Base-by-base conservation (phyloP, 2,113 vertebrate species). In the Furnarius figulus region DNA sequence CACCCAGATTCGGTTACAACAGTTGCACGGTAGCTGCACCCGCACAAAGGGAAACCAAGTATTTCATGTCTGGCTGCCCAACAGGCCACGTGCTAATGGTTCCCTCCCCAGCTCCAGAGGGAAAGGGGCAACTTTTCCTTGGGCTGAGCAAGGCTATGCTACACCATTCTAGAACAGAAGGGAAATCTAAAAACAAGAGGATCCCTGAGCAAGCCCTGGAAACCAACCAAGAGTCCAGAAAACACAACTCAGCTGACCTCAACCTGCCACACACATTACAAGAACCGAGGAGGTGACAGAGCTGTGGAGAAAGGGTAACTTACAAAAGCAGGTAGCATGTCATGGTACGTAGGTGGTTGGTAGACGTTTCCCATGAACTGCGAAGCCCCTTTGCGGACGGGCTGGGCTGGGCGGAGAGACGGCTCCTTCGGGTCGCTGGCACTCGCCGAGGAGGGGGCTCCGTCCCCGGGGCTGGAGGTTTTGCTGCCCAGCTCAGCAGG, bases 281-380 rank as follows among this genome's bases (percentile, higher is more conserved):
- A 49, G 19, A 2, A 31, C 0, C 4, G 35, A 93, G 62, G 44
- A 21, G 22, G 5, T 10, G 10, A 47, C 23, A 5, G 5, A 20
- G 33, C 19, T 4, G 28, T 8, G 50, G 33, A 42, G 33, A 30
- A 40, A 28, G 67, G 44, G 14, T 23, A 52, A 99, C 99, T 99
- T 97, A 99, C 99, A 97, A 99, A 99, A 91, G 99, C 99, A 89
- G 99, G 99, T 68, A 99, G 98, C 99, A 99, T 99, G 97, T 99
- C 99, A 68, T 99, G 99, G 98, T 99, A 99, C 2, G 99, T 99
- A 85, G 98, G 99, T 12, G 99, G 99, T 93, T 99, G 99, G 97
- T 99, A 99, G 85, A 98, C 98, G 81, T 99, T 98, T 10, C 98
- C 98, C 98, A 99, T 97, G 96, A 98, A 98, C 98, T 96, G 99